Percentiles rank a stretch among this genome's conserved stretches.
Evolutionary conservation across 2,888 invertebrate genomes (phyloP).

Genomic region (Perizoma flavofasciatum): DNA sequence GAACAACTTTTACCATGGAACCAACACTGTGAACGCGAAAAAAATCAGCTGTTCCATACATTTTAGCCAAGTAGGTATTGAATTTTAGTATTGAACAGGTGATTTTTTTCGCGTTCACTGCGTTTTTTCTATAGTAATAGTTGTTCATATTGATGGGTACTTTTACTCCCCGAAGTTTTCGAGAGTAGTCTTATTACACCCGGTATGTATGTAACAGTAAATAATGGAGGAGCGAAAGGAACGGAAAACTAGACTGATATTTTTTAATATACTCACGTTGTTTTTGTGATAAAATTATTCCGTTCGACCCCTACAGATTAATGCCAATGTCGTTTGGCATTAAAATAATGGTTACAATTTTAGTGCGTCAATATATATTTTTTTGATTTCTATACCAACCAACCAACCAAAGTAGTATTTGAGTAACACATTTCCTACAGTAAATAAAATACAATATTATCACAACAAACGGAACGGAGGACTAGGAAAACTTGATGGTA

Average conservation of each 20-base stretch:
- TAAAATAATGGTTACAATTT: constrained; percentile 8
- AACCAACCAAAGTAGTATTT: neutral
- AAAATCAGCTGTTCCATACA: no score
- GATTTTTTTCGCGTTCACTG: no score
- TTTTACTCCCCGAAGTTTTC: no score
- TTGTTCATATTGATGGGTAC: no score
- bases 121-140: no score
- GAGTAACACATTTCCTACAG: constrained; percentile 12
- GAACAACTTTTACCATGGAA: no score
- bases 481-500: constrained; percentile 38
- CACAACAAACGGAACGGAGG: constrained; percentile 25
- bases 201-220: no score
- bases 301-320: constrained; percentile 59
- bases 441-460: constrained; percentile 29
- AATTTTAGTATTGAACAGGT: no score
- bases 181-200: no score
- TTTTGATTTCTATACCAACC: neutral
- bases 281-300: constrained; percentile 60
- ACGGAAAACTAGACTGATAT: constrained; percentile 36
- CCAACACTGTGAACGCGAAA: no score
- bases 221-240: no score
- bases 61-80: no score
- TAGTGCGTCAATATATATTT: constrained; percentile 6
- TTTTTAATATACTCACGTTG: constrained; percentile 51
- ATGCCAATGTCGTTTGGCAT: constrained; percentile 2